A percentile compares a stretch with the other conserved stretches of the same genome.
Conservation (phyloP, 2,797 vertebrate species). For the Liparis tanakae region DNA sequence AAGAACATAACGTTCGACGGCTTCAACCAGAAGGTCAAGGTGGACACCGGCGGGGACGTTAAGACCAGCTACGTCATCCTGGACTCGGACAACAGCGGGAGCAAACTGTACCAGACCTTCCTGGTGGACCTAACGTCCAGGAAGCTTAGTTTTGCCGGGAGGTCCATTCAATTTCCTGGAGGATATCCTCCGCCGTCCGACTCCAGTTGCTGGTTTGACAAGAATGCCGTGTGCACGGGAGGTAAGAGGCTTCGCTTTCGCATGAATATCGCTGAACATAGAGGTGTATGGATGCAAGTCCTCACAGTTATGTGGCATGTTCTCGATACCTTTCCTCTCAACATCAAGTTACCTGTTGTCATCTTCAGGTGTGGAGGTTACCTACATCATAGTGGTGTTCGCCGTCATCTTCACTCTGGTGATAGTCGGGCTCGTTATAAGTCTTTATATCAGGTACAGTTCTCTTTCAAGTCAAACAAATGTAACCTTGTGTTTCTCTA, state of each 20-base stretch:
- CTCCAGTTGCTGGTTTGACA: conserved; percentile 91
- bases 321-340: not conserved
- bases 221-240: conserved; percentile 84
- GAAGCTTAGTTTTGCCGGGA: conserved; percentile 79
- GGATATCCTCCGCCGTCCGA: conserved; percentile 85
- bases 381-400: conserved; percentile 81
- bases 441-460: conserved; percentile 81
- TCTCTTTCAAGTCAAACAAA: not conserved
- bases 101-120: conserved; percentile 85
- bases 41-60: conserved; percentile 81
- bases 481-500: not conserved
- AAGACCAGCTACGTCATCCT: conserved; percentile 87
- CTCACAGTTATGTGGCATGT: not conserved
- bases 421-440: conserved; percentile 71
- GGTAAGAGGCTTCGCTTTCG: conserved; percentile 72
- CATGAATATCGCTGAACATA: not conserved
- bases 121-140: conserved; percentile 81
- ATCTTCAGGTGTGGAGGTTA: conserved; percentile 83
- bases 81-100: conserved; percentile 85
- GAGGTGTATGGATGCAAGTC: not conserved
- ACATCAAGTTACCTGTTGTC: conserved; percentile 30
- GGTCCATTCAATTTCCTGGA: conserved; percentile 86
- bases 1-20: conserved; percentile 88
- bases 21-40: conserved; percentile 87
- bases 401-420: conserved; percentile 75